Evolutionary conservation across 2,888 invertebrate genomes (phyloP), one percentile per base, ranked within the genome.

Genomic region (Magallana nippona): DNA sequence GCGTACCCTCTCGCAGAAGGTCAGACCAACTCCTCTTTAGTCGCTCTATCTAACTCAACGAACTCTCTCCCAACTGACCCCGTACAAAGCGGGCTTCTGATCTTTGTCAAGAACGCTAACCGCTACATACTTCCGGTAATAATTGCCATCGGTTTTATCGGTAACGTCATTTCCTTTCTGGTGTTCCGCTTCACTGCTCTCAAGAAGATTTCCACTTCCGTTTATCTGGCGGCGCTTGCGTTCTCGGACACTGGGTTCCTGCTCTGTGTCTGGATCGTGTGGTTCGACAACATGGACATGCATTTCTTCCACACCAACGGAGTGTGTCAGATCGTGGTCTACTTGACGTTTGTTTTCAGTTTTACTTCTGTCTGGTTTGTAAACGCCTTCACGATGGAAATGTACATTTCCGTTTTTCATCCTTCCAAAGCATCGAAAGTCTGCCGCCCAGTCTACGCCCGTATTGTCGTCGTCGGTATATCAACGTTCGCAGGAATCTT

Each of bases 321-420:
- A n/a, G 87, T 90, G 44, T 91, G 91, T 78, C 90, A 91, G 82
- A 84, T 89, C 15, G 87, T 90, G 0, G 89, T 91, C 11, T 91
- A 89, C 79, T 63, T 89, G 57, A 89, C 90, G 10, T 90, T 89
- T 84, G 89, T 91, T 17, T 89, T 91, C 84, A 89, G 91, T 19
- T 91, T 91, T 78, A 88, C 90, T 19, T 91, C 91, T 10, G 87
- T 91, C 3, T 91, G 91, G 91, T 89, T 89, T 84, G 90, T 91
- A 2, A 90, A 89, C 71, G 89, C 89, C 17, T 91, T 91, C 63
- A 91, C 90, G 0, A 81, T 86, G n/a, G 90, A 90, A 84, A 89
- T 90, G 88, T 91, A 90, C 83, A 84, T 90, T 17, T 86, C 89
- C 11, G 87, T 91, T 10, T 90, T 90, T 82, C 88, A 90, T 79